Conservation (phyloP, 2,888 invertebrate genomes). For the Scaptomyza polygonia region DNA sequence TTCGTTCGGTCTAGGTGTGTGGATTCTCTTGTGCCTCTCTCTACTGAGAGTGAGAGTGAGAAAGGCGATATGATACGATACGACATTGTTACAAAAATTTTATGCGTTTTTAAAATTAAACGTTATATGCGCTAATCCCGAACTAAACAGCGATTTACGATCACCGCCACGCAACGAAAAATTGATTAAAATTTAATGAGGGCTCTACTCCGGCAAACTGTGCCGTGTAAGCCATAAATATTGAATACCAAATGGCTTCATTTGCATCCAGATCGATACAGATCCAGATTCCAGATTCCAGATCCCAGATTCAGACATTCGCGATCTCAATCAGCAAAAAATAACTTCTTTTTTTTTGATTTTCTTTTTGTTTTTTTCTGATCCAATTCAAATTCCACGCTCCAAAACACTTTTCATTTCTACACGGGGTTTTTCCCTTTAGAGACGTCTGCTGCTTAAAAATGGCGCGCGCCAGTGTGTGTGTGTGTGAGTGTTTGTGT, state of each 20-base stretch:
- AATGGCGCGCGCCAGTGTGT: constrained; percentile 68
- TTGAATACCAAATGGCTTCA: constrained; percentile 69
- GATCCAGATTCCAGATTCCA: constrained; percentile 6
- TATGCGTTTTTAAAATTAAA: constrained; percentile 80
- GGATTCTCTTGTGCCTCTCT: not conserved
- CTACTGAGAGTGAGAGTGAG: not conserved
- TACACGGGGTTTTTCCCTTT: constrained; percentile 7
- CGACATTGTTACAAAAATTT: constrained; percentile 78
- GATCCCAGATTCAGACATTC: not conserved
- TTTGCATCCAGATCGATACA: constrained; percentile 61
- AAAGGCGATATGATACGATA: not conserved
- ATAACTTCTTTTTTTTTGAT: no score
- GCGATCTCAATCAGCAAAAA: constrained; percentile 10
- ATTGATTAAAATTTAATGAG: constrained; percentile 78
- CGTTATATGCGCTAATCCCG: constrained; percentile 77
- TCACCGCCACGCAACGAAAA: constrained; percentile 60
- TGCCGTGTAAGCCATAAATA: constrained; percentile 71
- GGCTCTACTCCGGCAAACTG: constrained; percentile 34
- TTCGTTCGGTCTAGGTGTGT: not conserved
- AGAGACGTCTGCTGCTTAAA: constrained; percentile 19
- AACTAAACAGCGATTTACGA: constrained; percentile 79
- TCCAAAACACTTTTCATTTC: constrained; percentile 71
- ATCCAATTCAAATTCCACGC: constrained; percentile 33
- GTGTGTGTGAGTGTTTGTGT: not conserved
- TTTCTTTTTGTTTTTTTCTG: constrained; percentile 2